Conservation (phyloP, 2,113 vertebrate species). For the Aleadryas rufinucha region DNA sequence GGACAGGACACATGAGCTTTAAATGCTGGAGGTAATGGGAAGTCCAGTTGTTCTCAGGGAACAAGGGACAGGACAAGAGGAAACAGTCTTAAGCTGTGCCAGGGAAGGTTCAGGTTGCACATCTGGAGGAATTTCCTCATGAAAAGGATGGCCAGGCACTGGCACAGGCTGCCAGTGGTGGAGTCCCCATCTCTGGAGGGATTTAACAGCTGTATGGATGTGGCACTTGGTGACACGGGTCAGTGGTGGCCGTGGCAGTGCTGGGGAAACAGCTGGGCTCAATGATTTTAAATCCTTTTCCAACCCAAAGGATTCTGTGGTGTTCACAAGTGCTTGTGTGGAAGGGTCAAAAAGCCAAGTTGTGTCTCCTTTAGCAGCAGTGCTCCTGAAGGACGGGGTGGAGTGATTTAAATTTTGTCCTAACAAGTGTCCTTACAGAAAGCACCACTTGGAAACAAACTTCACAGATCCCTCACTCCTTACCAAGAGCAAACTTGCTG, state of each 20-base stretch:
- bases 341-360: neutral
- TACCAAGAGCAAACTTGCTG: constrained; percentile 25
- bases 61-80: neutral
- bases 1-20: neutral
- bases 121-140: neutral
- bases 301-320: neutral
- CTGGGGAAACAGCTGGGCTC: neutral
- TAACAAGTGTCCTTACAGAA: constrained; percentile 36
- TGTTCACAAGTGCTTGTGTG: neutral
- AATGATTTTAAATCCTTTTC: neutral
- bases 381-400: neutral
- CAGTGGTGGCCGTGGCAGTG: neutral
- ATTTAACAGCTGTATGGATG: neutral
- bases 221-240: neutral
- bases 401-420: neutral
- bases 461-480: constrained; percentile 32
- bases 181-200: neutral
- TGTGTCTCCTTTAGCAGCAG: neutral
- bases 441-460: constrained; percentile 45
- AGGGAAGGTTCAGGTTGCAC: neutral
- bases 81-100: neutral
- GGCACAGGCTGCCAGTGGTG: neutral
- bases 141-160: neutral
- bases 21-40: neutral
- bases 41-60: neutral